A percentile compares a stretch with the other conserved stretches of the same genome.
These are phyloP conservation scores for Pipistrellus pygmaeus DNA, from an alignment of 2,797 vertebrate species.

Conservation along the genomic window DNA sequence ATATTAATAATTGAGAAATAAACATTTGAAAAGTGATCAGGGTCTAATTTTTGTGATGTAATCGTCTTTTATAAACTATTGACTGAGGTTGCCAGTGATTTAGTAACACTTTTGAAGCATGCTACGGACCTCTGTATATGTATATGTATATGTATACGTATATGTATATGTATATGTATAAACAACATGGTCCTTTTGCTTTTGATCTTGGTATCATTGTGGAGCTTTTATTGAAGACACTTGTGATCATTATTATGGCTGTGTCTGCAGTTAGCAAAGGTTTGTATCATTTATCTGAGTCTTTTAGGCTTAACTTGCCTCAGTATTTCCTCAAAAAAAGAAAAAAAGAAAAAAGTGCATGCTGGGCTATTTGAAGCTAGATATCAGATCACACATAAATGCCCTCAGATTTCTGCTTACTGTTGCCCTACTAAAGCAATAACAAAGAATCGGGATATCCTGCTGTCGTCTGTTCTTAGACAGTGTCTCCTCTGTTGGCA, in stretches of 20 bases:
- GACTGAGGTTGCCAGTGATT: background rate
- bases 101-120: slow-evolving; percentile 2
- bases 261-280: background rate
- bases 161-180: background rate
- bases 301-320: background rate
- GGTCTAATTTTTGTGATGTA: slow-evolving; percentile 33
- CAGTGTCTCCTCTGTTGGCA: background rate
- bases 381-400: background rate
- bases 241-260: background rate
- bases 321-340: slow-evolving; percentile 17
- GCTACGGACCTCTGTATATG: background rate
- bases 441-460: background rate
- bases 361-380: background rate
- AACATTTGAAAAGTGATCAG: slow-evolving; percentile 20
- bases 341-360: background rate
- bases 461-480: slow-evolving; percentile 27
- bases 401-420: slow-evolving; percentile 8
- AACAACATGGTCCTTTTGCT: background rate
- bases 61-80: slow-evolving; percentile 41
- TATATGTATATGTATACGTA: background rate
- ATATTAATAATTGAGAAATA: slow-evolving; percentile 13
- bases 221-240: background rate
- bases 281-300: background rate
- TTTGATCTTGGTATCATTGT: background rate
- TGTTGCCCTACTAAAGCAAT: background rate